These are phyloP conservation scores for Astyanax mexicanus DNA, from an alignment of 2,797 vertebrate species.

Conservation along the genomic window DNA sequence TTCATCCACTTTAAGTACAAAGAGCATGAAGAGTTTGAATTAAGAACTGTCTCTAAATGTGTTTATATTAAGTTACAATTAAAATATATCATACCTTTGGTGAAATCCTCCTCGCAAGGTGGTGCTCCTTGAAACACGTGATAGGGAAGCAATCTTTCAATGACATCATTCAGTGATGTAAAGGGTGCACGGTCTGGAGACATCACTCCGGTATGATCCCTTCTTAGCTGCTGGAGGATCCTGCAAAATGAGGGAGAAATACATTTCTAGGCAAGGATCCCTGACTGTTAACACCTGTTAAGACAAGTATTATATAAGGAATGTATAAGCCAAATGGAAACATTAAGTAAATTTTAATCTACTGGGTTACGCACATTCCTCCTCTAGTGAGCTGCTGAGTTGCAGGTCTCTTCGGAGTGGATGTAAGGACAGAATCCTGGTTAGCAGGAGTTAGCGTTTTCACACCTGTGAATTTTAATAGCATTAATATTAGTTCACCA, in stretches of 20 bases:
- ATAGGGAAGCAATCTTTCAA: conserved; percentile 91
- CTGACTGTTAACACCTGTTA: no score
- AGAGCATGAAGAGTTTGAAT: background rate
- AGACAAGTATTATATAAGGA: no score
- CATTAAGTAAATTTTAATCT: background rate
- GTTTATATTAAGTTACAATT: background rate
- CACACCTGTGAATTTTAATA: conserved; percentile 59
- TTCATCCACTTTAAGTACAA: conserved; percentile 71
- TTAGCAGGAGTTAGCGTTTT: conserved; percentile 62
- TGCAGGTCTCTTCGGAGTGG: conserved; percentile 87
- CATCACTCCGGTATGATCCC: conserved; percentile 85
- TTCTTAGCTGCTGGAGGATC: conserved; percentile 88
- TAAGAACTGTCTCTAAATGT: background rate
- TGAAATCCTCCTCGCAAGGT: conserved; percentile 88
- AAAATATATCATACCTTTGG: conserved; percentile 79
- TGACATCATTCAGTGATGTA: conserved; percentile 84
- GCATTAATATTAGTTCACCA: background rate
- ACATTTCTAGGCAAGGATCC: no score
- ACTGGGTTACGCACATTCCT: conserved; percentile 86
- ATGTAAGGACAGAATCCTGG: conserved; percentile 67
- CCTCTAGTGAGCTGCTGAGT: conserved; percentile 89
- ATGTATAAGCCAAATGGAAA: no score
- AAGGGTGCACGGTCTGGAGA: conserved; percentile 85
- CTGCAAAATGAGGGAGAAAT: conserved; percentile 65
- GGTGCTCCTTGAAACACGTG: conserved; percentile 92